phyloP scores from a whole-genome alignment of 2,113 vertebrate genomes.

The Spilogale gracilis region DNA sequence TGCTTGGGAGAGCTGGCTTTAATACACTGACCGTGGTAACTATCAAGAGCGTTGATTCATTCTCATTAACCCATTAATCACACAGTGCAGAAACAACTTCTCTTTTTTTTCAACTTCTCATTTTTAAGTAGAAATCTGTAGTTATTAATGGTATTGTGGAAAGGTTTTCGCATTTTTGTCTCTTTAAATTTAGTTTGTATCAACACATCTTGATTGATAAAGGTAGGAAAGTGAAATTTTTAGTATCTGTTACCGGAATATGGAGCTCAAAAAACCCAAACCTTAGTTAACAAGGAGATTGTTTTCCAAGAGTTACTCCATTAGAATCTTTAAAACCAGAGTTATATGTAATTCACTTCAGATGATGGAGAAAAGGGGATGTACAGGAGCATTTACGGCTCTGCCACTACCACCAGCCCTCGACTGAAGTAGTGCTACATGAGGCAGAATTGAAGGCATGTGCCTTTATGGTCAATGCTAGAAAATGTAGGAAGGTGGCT shows the following conservation, averaged over 20 bases:
- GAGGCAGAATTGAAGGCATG: neutral
- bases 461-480: neutral
- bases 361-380: neutral
- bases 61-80: neutral
- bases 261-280: neutral
- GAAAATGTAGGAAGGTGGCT: neutral
- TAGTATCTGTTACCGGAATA: constrained; percentile 11
- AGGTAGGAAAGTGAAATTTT: constrained; percentile 20
- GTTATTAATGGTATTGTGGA: neutral
- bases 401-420: neutral
- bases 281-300: constrained; percentile 27
- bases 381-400: neutral
- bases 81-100: constrained; percentile 9
- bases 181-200: neutral
- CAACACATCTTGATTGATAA: constrained; percentile 4
- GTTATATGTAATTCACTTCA: neutral
- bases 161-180: neutral
- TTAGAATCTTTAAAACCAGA: neutral
- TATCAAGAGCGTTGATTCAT: constrained; percentile 54
- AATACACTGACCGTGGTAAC: constrained; percentile 96
- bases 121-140: constrained; percentile 21
- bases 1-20: constrained; percentile 95
- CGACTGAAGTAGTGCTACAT: neutral
- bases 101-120: neutral
- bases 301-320: neutral